Evolutionary conservation across 1,140 invertebrate genomes (phyloP).

Genomic region (Cepaea nemoralis): DNA sequence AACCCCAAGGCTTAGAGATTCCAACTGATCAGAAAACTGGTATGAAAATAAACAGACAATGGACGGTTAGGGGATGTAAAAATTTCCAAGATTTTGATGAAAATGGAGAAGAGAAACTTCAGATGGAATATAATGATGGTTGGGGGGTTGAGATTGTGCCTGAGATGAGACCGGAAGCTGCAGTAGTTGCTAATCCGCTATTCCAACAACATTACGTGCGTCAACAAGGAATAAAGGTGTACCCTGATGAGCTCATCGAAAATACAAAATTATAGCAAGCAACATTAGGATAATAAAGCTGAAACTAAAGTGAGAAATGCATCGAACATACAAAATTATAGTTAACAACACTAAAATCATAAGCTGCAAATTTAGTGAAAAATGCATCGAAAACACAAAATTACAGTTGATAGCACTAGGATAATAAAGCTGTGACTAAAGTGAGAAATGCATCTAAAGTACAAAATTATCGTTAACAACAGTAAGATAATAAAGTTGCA

Average conservation of each 20-base stretch:
- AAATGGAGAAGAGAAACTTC: constrained; percentile 29
- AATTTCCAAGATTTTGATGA: constrained; percentile 37
- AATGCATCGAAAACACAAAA: too few relatives aligned
- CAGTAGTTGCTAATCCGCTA: constrained; percentile 57
- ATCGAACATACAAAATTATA: too few relatives aligned
- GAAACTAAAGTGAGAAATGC: too few relatives aligned
- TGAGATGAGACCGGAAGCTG: constrained; percentile 49
- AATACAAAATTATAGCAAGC: constrained; percentile 54
- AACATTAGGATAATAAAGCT: too few relatives aligned
- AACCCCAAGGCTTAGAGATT: constrained; percentile 54
- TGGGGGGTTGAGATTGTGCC: constrained; percentile 43
- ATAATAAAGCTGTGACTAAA: too few relatives aligned
- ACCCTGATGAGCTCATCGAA: constrained; percentile 51
- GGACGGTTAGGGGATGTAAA: constrained; percentile 50
- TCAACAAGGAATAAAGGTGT: constrained; percentile 29
- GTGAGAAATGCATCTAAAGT: too few relatives aligned
- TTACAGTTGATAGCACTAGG: too few relatives aligned
- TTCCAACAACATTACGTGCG: constrained; percentile 45
- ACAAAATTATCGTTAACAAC: too few relatives aligned
- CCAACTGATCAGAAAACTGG: constrained; percentile 31
- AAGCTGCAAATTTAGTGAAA: too few relatives aligned
- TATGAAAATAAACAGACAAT: constrained; percentile 51
- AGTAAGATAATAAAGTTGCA: too few relatives aligned
- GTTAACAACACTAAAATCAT: too few relatives aligned
- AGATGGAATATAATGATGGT: constrained; percentile 30